phyloP scores from a whole-genome alignment of 2,888 invertebrate species.

The Xanthia icteritia region DNA sequence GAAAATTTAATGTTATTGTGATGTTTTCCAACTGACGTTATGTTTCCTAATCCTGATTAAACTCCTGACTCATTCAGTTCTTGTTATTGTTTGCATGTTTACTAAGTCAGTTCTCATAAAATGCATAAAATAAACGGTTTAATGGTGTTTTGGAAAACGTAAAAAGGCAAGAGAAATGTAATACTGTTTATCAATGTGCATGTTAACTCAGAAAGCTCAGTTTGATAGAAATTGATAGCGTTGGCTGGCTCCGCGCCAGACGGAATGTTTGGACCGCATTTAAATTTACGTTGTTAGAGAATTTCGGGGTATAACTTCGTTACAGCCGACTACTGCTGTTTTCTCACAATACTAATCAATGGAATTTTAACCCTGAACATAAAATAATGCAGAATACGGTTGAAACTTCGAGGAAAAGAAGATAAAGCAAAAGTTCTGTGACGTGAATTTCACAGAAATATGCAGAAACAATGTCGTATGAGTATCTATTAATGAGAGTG shows the following conservation, averaged over 20 bases:
- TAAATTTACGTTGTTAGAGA: constrained; percentile 83
- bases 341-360: constrained; percentile 47
- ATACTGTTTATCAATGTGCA: constrained; percentile 75
- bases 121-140: constrained; percentile 28
- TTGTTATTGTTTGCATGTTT: constrained; percentile 40
- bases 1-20: constrained; percentile 55
- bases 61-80: constrained; percentile 19
- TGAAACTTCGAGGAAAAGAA: background rate
- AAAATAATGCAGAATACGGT: constrained; percentile 27
- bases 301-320: constrained; percentile 71
- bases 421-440: background rate
- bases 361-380: constrained; percentile 27
- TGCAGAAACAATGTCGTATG: constrained; percentile 25
- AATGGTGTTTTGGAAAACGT: constrained; percentile 54
- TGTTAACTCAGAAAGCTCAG: constrained; percentile 75
- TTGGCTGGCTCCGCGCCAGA: constrained; percentile 81
- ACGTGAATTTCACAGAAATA: constrained; percentile 21
- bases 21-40: constrained; percentile 9
- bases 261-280: constrained; percentile 82
- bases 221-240: constrained; percentile 85
- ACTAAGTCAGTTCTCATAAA: constrained; percentile 34
- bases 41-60: constrained; percentile 13
- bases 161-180: constrained; percentile 68
- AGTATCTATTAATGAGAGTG: constrained; percentile 25
- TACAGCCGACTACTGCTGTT: constrained; percentile 56